Evolutionary conservation across 1,140 invertebrate genomes (phyloP).

Genomic region (Bradysia coprophila): DNA sequence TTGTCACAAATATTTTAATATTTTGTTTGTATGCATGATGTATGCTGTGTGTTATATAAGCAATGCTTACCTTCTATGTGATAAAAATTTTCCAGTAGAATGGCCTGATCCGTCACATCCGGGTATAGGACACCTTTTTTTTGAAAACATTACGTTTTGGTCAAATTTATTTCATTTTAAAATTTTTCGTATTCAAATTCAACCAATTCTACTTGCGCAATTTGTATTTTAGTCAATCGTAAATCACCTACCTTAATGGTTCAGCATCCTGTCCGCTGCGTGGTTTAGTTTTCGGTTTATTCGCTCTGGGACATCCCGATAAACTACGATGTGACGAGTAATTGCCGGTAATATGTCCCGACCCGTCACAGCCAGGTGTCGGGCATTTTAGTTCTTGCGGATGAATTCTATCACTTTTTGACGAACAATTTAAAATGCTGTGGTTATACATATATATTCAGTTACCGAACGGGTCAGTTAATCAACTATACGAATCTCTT

Average conservation of each 20-base stretch:
- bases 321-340: constrained; percentile 73
- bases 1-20: no score
- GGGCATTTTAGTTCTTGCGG: constrained; percentile 76
- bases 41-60: no score
- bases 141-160: neutral
- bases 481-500: constrained; percentile 4
- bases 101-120: constrained; percentile 93
- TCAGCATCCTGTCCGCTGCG: constrained; percentile 80
- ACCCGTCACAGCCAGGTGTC: constrained; percentile 73
- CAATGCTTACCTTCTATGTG: constrained; percentile 88
- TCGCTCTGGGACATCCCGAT: constrained; percentile 70
- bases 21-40: no score
- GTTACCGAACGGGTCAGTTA: neutral
- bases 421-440: neutral
- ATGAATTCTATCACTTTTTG: constrained; percentile 30
- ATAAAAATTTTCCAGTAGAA: constrained; percentile 91
- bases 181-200: neutral
- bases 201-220: no score
- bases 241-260: constrained; percentile 58
- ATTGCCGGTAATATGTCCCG: constrained; percentile 73
- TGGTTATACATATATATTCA: no score
- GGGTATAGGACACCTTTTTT: constrained; percentile 71
- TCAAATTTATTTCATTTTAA: neutral
- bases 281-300: constrained; percentile 83
- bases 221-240: no score